Evolutionary conservation across 2,888 invertebrate genomes (phyloP), one percentile per base, ranked within the genome.

Genomic region (Orgyia antiqua): DNA sequence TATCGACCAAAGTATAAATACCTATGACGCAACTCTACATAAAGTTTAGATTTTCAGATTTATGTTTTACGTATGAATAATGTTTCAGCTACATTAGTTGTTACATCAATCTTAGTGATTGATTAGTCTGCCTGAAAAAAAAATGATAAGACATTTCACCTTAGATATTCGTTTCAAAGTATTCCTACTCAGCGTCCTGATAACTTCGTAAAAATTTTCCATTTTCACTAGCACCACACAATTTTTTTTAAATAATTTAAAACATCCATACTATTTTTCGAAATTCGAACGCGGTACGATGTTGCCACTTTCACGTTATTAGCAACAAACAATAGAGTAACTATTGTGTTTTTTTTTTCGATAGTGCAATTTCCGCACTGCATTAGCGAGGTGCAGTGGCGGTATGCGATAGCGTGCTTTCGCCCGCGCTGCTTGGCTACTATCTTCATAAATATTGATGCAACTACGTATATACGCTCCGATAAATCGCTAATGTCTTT

Each of bases 391-490:
- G 72, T 63, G 78, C 79, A 68, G 55, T 51, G 56, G 46, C 64
- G 71, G 51, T 70, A 58, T 78, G 79, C 70, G 75, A n/a, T 4
- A 60, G 47, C 60, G 56, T 58, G 58, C 49, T 40, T 44, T 55
- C 48, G 29, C 56, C 54, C 54, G 51, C 54, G 48, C 61, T 24
- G 58, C 60, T 31, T 27, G 30, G 42, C 45, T 36, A 38, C 52
- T 65, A 68, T 74, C 73, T 73, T 72, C 64, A 82, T 83, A 68
- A 79, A 83, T 83, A 84, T 80, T 82, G 73, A 82, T 83, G 78
- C 72, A 77, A 78, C 75, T 68, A 70, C 62, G 64, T 66, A 62
- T 67, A 55, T 66, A 70, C 69, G 77, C 77, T 76, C 75, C 78
- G 75, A 83, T 83, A 69, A 70, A 71, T 77, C 57, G 68, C 45